These are phyloP conservation scores for Rhopalosiphum maidis DNA, from an alignment of 1,140 invertebrate genomes.

Conservation along the genomic window DNA sequence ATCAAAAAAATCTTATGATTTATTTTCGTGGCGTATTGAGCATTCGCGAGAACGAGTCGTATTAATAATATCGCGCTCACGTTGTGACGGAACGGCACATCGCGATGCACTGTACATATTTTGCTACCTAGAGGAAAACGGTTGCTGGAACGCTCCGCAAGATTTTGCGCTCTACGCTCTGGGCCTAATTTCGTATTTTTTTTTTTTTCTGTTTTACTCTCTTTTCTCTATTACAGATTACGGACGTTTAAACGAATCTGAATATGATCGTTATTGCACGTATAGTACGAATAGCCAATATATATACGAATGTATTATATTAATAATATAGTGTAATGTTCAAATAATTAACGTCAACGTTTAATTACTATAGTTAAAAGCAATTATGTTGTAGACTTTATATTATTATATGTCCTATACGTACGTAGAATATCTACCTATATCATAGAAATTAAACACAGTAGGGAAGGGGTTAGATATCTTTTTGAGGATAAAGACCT, in stretches of 20 bases:
- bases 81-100: constrained; percentile 41
- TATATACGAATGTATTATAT: neutral
- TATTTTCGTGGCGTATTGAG: neutral
- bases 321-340: neutral
- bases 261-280: neutral
- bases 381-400: neutral
- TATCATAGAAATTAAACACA: neutral
- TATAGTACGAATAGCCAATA: neutral
- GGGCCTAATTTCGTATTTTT: neutral
- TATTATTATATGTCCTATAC: neutral
- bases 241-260: neutral
- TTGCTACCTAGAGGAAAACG: constrained; percentile 23
- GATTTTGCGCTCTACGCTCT: constrained; percentile 32
- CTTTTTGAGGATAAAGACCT: neutral
- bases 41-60: neutral
- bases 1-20: neutral
- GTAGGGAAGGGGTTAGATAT: neutral
- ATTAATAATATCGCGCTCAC: constrained; percentile 24
- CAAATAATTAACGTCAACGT: neutral
- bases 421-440: neutral
- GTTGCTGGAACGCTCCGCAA: constrained; percentile 25
- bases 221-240: neutral
- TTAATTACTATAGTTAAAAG: neutral
- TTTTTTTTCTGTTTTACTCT: neutral
- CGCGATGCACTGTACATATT: constrained; percentile 33